Conservation (phyloP, 2,797 vertebrate species). For the Myiotriccus ornatus region DNA sequence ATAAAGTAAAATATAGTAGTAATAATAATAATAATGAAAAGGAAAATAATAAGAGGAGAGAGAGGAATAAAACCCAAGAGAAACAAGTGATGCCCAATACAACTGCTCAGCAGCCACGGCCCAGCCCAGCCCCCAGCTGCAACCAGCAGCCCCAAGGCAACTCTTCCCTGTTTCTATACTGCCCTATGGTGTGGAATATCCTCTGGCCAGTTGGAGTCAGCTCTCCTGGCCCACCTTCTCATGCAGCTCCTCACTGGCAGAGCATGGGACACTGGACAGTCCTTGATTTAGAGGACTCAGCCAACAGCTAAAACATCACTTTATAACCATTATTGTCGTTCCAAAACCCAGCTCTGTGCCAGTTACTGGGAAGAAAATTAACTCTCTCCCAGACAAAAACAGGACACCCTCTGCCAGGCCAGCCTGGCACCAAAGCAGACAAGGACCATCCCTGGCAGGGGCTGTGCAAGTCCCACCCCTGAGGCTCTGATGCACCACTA, state of each 20-base stretch:
- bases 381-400: neutral
- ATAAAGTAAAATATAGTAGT: neutral
- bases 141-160: neutral
- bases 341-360: neutral
- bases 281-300: neutral
- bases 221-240: neutral
- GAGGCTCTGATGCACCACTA: neutral
- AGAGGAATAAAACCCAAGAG: neutral
- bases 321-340: neutral
- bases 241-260: neutral
- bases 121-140: neutral
- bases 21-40: neutral
- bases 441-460: neutral
- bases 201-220: neutral
- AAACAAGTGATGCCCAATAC: neutral
- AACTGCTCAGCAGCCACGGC: neutral
- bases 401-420: neutral
- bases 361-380: neutral
- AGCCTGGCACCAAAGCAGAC: neutral
- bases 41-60: neutral
- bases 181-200: neutral
- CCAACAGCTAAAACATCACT: neutral
- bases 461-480: neutral
- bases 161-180: neutral
- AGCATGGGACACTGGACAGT: neutral